A percentile compares a stretch with the other conserved stretches of the same genome.
phyloP scores from a whole-genome alignment of 1,140 invertebrate species.

The Dreissena polymorpha region DNA sequence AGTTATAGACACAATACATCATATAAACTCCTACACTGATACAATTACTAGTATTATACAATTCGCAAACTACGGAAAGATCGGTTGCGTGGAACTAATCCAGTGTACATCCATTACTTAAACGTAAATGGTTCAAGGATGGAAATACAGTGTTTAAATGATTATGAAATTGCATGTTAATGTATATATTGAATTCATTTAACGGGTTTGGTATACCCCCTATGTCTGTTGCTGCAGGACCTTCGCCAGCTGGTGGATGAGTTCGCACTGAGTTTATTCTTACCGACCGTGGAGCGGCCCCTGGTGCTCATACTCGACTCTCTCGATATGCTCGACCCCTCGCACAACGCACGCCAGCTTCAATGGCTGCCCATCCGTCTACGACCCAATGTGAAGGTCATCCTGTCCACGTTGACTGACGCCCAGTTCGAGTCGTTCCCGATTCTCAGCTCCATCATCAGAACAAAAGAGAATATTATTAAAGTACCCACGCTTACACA shows the following conservation, averaged over 20 bases:
- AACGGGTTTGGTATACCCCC: background rate
- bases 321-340: slow-evolving; percentile 63
- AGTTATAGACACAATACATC: background rate
- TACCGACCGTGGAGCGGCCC: slow-evolving; percentile 30
- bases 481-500: slow-evolving; percentile 55
- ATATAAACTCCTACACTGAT: background rate
- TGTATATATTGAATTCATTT: too few relatives aligned
- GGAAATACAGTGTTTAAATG: too few relatives aligned
- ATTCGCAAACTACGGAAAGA: background rate
- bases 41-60: background rate
- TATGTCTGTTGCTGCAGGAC: slow-evolving; percentile 24
- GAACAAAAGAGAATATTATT: slow-evolving; percentile 32
- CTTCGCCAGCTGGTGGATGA: slow-evolving; percentile 33
- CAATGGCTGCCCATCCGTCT: slow-evolving; percentile 68
- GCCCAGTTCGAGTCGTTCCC: slow-evolving; percentile 69
- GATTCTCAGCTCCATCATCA: slow-evolving; percentile 44
- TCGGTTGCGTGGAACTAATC: too few relatives aligned
- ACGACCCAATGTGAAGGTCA: slow-evolving; percentile 81
- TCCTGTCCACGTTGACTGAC: slow-evolving; percentile 83
- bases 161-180: too few relatives aligned
- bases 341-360: slow-evolving; percentile 57
- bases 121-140: too few relatives aligned
- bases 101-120: too few relatives aligned
- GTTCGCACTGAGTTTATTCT: slow-evolving; percentile 18
- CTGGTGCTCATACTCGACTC: slow-evolving; percentile 68